phyloP scores from a whole-genome alignment of 2,113 vertebrate genomes.

The Triplophysa siluroides region DNA sequence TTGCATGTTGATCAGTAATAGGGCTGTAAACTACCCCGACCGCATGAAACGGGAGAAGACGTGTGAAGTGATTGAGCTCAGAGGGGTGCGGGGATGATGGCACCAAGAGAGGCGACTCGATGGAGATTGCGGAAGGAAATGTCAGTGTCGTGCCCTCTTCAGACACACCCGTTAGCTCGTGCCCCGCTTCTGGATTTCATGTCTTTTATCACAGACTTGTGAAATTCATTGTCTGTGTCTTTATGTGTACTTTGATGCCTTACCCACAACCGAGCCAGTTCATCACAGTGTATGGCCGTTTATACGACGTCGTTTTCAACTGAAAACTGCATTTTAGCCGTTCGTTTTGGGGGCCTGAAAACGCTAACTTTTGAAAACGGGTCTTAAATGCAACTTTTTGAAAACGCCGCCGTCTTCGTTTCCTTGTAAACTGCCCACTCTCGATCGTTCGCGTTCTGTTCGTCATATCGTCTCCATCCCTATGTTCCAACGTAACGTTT shows the following conservation, averaged over 20 bases:
- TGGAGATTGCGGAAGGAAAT: neutral
- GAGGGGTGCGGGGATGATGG: neutral
- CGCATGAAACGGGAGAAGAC: conserved; percentile 27
- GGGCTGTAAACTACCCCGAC: conserved; percentile 33
- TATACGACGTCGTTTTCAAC: neutral
- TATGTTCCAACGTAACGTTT: too few species aligned
- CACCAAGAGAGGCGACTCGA: too few species aligned
- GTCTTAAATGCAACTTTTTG: too few species aligned
- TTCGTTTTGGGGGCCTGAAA: too few species aligned
- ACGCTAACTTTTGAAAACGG: too few species aligned
- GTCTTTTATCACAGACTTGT: conserved; percentile 9
- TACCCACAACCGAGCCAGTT: conserved; percentile 33
- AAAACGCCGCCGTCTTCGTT: too few species aligned
- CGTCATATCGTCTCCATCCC: too few species aligned
- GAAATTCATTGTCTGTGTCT: too few species aligned
- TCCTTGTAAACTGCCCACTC: too few species aligned
- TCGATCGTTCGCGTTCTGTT: too few species aligned
- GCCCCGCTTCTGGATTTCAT: conserved; percentile 1
- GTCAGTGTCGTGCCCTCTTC: neutral
- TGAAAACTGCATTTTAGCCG: too few species aligned
- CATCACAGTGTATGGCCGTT: conserved; percentile 45
- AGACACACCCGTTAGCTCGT: too few species aligned
- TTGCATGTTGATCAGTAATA: conserved; percentile 57
- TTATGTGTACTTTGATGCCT: conserved; percentile 36
- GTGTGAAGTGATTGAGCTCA: neutral